Evolutionary conservation across 2,888 invertebrate genomes (phyloP).

Genomic region (Drosophila subquinaria): DNA sequence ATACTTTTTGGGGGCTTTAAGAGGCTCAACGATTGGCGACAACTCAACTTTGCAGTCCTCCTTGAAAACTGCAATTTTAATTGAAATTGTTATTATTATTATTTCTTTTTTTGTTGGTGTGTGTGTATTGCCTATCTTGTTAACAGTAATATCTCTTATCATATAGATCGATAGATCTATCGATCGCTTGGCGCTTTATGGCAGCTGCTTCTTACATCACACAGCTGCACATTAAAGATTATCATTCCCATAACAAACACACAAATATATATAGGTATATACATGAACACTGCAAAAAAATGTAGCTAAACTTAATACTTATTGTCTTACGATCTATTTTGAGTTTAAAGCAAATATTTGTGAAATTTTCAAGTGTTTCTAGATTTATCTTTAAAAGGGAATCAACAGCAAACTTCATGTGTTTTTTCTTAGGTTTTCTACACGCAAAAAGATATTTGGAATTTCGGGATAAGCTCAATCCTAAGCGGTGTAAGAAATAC

Average conservation of each 20-base stretch:
- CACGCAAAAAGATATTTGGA: too few species aligned
- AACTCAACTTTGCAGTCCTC: slow-evolving; percentile 15
- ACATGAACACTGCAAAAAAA: background rate
- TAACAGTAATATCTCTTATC: slow-evolving; percentile 50
- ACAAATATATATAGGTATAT: background rate
- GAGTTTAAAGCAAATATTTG: background rate
- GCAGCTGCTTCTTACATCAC: slow-evolving; percentile 47
- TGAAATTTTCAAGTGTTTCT: background rate
- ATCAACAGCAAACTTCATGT: background rate
- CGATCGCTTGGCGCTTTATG: slow-evolving; percentile 43
- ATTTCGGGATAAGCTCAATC: too few species aligned
- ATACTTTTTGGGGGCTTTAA: slow-evolving; percentile 44
- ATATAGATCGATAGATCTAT: slow-evolving; percentile 54
- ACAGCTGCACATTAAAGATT: slow-evolving; percentile 38
- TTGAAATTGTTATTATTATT: background rate
- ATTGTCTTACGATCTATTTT: background rate
- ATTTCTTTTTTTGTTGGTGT: background rate
- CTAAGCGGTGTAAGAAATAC: too few species aligned
- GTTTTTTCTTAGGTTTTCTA: background rate
- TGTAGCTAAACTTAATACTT: background rate
- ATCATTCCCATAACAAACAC: slow-evolving; percentile 18
- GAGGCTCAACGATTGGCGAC: slow-evolving; percentile 46
- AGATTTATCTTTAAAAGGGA: background rate
- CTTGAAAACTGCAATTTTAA: slow-evolving; percentile 12
- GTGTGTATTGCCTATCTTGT: slow-evolving; percentile 40